Base-by-base conservation (phyloP, 2,797 vertebrate species). In the Strix occidentalis region DNA sequence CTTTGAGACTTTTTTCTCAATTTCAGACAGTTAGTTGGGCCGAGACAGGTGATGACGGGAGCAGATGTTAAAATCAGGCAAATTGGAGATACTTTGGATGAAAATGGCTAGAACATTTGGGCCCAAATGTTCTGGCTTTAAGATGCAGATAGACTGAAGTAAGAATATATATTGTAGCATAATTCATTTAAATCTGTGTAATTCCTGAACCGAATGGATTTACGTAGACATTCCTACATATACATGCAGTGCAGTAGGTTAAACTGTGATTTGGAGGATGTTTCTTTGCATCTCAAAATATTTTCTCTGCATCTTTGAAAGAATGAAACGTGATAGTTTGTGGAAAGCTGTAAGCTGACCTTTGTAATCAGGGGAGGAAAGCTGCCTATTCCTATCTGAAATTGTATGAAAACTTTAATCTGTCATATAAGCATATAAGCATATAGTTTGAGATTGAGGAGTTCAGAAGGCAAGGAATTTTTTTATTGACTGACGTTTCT, bases 401-500 rank as follows among this genome's bases (percentile, higher is more conserved):
- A 93, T 56, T 19, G 16, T 84, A 65, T 21, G n/a, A 87, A 95
- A 95, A 50, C 66, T 87, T 91, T 90, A 83, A 56, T 84, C 70
- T 90, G 13, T 72, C 54, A 48, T 51, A 28, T 25, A 82, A 77
- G 4, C 58, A 48, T 51, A 28, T 25, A 82, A 75, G 4, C 50
- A n/a, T 41, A 53, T 77, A 94, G 78, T 81, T 88, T 81, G 79
- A 93, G 92, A 93, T 78, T 75, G 87, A 85, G 77, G 76, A 89
- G 57, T 84, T 77, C 41, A 88, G 63, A 97, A 90, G 37, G 48
- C 10, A 64, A 51, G 72, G 12, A 4, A 0, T n/a, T 65, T 81
- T 89, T 84, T 94, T 66, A 43, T 92, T 91, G 91, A 96, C 88
- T 94, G 84, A 63, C 28, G 1, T 94, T 96, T 87, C 84, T 95